Percentiles rank a stretch among this genome's conserved stretches.
phyloP scores from a whole-genome alignment of 2,113 vertebrate species.

The Pyrgilauda ruficollis region DNA sequence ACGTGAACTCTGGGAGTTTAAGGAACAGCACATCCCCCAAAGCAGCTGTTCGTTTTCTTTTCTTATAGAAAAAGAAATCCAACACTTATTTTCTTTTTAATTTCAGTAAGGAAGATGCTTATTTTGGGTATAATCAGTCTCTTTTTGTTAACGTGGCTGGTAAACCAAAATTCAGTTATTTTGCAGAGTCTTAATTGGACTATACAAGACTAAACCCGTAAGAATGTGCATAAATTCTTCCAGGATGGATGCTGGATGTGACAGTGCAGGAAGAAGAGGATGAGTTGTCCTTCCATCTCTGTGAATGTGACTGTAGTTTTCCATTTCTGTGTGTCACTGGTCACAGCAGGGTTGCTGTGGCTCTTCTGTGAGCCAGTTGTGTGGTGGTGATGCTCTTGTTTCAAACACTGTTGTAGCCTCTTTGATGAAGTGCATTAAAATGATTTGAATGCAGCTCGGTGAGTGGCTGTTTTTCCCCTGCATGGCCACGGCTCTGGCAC shows the following conservation, averaged over 20 bases:
- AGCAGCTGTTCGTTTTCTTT: constrained; percentile 30
- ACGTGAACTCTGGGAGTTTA: background rate
- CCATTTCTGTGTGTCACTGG: background rate
- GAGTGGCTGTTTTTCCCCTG: background rate
- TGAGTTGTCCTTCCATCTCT: background rate
- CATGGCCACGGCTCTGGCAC: background rate
- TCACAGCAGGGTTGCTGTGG: background rate
- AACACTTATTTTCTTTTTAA: background rate
- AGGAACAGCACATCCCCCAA: background rate
- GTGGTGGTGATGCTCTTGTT: background rate
- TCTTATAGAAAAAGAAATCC: constrained; percentile 42
- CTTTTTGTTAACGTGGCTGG: background rate
- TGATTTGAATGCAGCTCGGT: background rate
- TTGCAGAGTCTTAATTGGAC: background rate
- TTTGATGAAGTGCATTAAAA: constrained; percentile 15
- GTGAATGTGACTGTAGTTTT: background rate
- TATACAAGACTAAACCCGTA: background rate
- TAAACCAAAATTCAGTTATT: background rate
- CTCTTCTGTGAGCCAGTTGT: background rate
- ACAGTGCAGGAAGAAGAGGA: background rate
- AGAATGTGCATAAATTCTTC: background rate
- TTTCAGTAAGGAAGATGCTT: background rate
- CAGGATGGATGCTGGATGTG: background rate
- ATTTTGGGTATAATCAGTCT: background rate
- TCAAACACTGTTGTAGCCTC: background rate